A percentile compares a stretch with the other conserved stretches of the same genome.
Conservation (phyloP, 2,113 vertebrate species). For the Chaetodon trifascialis region DNA sequence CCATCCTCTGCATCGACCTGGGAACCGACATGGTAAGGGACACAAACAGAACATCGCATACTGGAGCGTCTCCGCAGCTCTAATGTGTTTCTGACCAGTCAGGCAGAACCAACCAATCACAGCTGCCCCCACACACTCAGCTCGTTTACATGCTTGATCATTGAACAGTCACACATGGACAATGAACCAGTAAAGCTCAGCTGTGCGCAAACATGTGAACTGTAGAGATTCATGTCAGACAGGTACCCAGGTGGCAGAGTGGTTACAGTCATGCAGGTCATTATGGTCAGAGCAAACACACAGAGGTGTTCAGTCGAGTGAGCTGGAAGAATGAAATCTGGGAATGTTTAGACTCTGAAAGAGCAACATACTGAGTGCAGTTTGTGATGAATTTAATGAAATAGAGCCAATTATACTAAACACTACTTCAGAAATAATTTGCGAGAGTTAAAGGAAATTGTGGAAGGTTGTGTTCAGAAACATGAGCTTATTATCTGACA, state of each 20-base stretch:
- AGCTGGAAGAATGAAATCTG: not conserved
- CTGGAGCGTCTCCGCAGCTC: not conserved
- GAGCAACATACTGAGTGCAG: too few species aligned
- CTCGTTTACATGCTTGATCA: accelerated
- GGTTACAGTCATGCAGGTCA: not conserved
- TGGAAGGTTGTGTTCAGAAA: not conserved
- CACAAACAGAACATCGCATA: not conserved
- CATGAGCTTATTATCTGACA: not conserved
- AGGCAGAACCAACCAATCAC: not conserved
- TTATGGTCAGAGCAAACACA: not conserved
- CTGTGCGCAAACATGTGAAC: not conserved
- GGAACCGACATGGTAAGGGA: conserved; percentile 93
- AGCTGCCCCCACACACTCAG: not conserved
- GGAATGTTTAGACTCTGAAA: not conserved
- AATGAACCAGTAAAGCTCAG: conserved; percentile 6
- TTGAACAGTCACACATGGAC: not conserved
- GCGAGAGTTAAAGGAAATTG: not conserved
- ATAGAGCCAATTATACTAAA: not conserved
- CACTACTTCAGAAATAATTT: not conserved
- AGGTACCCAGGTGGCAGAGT: conserved; percentile 3
- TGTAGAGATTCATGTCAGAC: not conserved
- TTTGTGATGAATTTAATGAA: not conserved
- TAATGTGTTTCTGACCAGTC: conserved; percentile 5
- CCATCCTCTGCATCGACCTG: conserved; percentile 94
- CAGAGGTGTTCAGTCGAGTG: not conserved